Evolutionary conservation across 2,113 vertebrate genomes (phyloP).

Genomic region (Amazona guildingii): DNA sequence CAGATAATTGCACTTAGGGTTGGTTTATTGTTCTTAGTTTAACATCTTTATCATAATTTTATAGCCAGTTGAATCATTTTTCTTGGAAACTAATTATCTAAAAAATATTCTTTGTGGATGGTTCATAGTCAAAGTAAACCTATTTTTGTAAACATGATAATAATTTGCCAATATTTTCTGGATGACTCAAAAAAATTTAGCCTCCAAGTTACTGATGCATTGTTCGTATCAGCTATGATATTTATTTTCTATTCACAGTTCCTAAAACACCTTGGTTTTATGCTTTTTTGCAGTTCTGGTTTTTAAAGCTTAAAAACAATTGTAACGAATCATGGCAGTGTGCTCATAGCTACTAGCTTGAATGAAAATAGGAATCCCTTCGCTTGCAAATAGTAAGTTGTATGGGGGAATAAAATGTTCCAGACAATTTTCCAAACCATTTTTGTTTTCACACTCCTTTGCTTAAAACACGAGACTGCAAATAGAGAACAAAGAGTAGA

Average conservation of each 20-base stretch:
- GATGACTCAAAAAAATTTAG: background rate
- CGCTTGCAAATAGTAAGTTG: background rate
- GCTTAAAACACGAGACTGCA: background rate
- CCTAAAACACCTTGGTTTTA: background rate
- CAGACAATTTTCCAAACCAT: background rate
- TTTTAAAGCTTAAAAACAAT: background rate
- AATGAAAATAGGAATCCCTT: background rate
- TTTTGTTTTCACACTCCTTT: background rate
- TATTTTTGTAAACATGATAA: background rate
- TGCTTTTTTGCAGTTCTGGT: background rate
- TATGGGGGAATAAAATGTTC: background rate
- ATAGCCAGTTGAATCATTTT: background rate
- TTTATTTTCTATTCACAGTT: background rate
- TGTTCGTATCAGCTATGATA: background rate
- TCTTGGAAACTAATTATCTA: background rate
- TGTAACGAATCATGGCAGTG: background rate
- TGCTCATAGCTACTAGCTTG: background rate
- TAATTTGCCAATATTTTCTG: background rate
- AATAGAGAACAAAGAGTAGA: background rate
- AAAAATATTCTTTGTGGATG: background rate
- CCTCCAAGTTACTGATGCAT: background rate
- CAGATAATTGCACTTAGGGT: background rate
- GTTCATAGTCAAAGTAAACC: background rate
- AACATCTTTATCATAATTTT: background rate
- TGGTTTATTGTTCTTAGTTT: background rate